phyloP scores from a whole-genome alignment of 2,113 vertebrate species.

The Phalacrocorax carbo region DNA sequence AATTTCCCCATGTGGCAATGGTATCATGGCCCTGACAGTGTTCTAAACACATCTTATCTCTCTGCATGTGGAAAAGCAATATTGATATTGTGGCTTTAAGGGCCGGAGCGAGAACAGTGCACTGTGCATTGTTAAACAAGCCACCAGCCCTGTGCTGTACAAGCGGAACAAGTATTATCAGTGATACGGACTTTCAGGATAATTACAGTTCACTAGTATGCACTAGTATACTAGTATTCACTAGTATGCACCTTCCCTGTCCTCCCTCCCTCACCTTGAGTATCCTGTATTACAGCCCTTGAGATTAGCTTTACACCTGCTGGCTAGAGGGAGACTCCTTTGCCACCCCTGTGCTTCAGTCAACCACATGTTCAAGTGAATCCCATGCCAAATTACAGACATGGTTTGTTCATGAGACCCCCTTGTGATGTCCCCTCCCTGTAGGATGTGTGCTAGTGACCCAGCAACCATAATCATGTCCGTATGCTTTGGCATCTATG shows the following conservation, averaged over 20 bases:
- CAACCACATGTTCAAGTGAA: not conserved
- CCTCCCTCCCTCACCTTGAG: not conserved
- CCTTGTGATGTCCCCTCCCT: not conserved
- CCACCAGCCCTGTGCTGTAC: not conserved
- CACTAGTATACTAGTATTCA: not conserved
- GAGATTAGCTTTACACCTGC: not conserved
- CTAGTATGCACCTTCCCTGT: not conserved
- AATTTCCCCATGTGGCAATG: slow-evolving; percentile 15
- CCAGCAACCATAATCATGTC: not conserved
- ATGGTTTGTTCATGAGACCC: not conserved
- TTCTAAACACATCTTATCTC: slow-evolving; percentile 47
- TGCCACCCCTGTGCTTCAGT: not conserved
- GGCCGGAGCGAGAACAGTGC: slow-evolving; percentile 46
- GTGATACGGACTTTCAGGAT: not conserved
- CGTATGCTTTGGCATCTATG: not conserved
- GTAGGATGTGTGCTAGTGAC: not conserved
- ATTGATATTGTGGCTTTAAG: slow-evolving; percentile 12
- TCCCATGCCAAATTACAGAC: not conserved
- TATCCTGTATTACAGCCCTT: not conserved
- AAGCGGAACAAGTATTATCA: slow-evolving; percentile 40
- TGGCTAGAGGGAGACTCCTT: not conserved
- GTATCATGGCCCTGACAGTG: not conserved
- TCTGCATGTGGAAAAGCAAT: not conserved
- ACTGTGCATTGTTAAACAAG: slow-evolving; percentile 64
- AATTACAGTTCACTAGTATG: not conserved